These are phyloP conservation scores for Paratilapia polleni DNA, from an alignment of 2,113 vertebrate genomes.

Conservation along the genomic window DNA sequence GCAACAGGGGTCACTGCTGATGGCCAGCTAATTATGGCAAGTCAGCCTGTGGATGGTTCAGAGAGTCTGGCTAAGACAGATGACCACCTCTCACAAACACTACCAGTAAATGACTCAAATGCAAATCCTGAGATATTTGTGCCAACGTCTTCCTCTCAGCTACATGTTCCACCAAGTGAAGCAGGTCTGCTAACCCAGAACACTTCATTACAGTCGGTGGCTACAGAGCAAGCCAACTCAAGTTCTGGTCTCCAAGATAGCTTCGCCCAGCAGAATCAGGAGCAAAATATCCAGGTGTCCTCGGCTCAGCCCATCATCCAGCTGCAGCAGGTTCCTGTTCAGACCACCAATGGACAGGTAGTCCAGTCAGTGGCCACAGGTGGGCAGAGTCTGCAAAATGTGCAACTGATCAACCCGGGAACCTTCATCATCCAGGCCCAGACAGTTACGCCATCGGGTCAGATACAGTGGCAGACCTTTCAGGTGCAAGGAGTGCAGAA, in stretches of 20 bases:
- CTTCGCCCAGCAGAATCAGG: conserved; percentile 90
- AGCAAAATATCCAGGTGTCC: conserved; percentile 91
- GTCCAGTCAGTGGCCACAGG: conserved; percentile 88
- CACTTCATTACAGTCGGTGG: conserved; percentile 81
- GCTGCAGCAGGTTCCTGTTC: conserved; percentile 91
- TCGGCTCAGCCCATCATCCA: conserved; percentile 92
- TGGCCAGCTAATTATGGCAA: conserved; percentile 93
- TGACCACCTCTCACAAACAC: conserved; percentile 90
- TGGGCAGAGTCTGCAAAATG: conserved; percentile 90
- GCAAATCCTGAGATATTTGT: conserved; percentile 94
- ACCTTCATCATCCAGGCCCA: conserved; percentile 99
- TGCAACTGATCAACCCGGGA: conserved; percentile 97
- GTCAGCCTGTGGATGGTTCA: conserved; percentile 89
- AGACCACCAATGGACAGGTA: conserved; percentile 91
- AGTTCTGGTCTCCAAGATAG: conserved; percentile 90
- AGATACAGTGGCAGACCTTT: conserved; percentile 99
- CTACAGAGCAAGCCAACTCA: conserved; percentile 86
- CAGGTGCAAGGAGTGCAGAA: conserved; percentile 99
- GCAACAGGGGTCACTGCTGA: conserved; percentile 96
- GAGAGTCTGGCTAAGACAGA: conserved; percentile 90
- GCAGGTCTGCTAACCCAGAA: conserved; percentile 91
- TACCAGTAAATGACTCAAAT: conserved; percentile 85
- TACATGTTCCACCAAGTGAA: conserved; percentile 89
- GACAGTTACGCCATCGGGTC: conserved; percentile 96
- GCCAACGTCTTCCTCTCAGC: conserved; percentile 94